A percentile compares a stretch with the other conserved stretches of the same genome.
phyloP scores from a whole-genome alignment of 2,888 invertebrate genomes.

The Archips crataeganus region DNA sequence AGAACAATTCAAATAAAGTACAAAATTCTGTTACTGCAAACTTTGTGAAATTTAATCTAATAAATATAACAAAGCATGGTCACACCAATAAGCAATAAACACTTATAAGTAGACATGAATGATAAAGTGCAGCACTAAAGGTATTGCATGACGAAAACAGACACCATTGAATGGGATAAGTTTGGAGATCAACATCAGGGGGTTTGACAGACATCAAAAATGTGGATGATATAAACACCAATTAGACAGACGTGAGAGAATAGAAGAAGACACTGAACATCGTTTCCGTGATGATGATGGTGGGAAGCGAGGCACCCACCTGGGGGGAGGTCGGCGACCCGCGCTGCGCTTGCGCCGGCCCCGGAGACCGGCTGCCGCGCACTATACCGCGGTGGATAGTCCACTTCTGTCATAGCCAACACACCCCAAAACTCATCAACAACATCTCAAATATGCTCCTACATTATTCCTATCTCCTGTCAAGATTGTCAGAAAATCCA shows the following conservation, averaged over 20 bases:
- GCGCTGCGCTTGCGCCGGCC: constrained; percentile 77
- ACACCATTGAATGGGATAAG: constrained; percentile 37
- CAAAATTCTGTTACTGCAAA: constrained; percentile 41
- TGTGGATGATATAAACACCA: constrained; percentile 42
- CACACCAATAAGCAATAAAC: constrained; percentile 36
- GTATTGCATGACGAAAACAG: constrained; percentile 35
- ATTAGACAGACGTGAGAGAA: constrained; percentile 51
- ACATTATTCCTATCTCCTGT: constrained; percentile 11
- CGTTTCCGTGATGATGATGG: constrained; percentile 55
- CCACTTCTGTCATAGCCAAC: constrained; percentile 89
- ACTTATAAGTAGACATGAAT: constrained; percentile 48
- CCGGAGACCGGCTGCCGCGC: constrained; percentile 88
- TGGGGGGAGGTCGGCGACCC: constrained; percentile 80
- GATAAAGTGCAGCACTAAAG: constrained; percentile 55
- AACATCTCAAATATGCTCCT: constrained; percentile 17
- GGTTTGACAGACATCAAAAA: constrained; percentile 44
- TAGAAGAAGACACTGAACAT: constrained; percentile 71
- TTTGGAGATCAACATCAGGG: constrained; percentile 34
- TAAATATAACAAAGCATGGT: constrained; percentile 22
- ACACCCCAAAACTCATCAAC: constrained; percentile 60
- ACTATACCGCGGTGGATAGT: constrained; percentile 92
- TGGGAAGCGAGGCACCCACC: constrained; percentile 80
- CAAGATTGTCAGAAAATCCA: neutral
- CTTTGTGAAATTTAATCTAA: constrained; percentile 19
- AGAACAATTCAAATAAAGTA: constrained; percentile 42